A percentile compares a stretch with the other conserved stretches of the same genome.
Evolutionary conservation across 2,113 vertebrate species (phyloP).

Genomic region (Ageneiosus marmoratus): DNA sequence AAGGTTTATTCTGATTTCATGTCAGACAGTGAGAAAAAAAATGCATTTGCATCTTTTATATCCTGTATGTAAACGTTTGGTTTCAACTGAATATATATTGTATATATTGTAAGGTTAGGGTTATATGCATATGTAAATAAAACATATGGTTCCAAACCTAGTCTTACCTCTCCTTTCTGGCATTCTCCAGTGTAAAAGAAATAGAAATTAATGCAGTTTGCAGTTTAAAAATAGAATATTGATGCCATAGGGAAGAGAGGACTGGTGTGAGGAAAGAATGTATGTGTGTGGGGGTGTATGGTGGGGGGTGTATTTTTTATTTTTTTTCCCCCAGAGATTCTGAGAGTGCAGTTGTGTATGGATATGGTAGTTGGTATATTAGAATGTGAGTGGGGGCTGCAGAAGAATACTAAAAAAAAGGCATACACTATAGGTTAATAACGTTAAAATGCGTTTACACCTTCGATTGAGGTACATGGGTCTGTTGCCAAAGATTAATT

Average conservation of each 20-base stretch:
- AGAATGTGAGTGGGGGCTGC: not conserved
- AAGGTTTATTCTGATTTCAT: too few species aligned
- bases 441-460: constrained; percentile 1
- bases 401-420: not conserved
- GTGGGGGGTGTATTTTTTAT: not conserved
- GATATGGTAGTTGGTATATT: not conserved
- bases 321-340: not conserved
- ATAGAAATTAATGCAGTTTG: constrained; percentile 53
- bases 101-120: too few species aligned
- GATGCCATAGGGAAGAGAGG: constrained; percentile 24
- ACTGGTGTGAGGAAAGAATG: not conserved
- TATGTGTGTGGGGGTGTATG: constrained; percentile 17
- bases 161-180: not conserved
- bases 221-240: constrained; percentile 52
- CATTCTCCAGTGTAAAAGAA: constrained; percentile 39
- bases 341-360: not conserved
- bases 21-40: too few species aligned
- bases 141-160: not conserved
- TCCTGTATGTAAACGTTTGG: too few species aligned
- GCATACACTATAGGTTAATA: not conserved
- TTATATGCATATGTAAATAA: too few species aligned
- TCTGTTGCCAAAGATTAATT: not conserved
- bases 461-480: constrained; percentile 8
- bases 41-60: too few species aligned
- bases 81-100: too few species aligned